Conservation (phyloP, 2,113 vertebrate genomes). For the Cinclus mexicanus region DNA sequence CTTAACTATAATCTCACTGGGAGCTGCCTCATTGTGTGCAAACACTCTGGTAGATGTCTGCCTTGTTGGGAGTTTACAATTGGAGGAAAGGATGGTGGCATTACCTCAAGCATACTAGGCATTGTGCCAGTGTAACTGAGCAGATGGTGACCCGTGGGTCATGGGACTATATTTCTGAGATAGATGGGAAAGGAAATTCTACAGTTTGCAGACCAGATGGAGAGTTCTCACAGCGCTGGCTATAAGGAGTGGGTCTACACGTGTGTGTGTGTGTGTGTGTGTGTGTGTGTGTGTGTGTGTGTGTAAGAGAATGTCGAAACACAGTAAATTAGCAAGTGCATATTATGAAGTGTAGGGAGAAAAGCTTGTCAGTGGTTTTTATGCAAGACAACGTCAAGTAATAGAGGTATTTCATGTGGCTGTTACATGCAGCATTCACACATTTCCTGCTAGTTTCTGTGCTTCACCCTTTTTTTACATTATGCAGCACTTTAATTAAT, state of each 20-base stretch:
- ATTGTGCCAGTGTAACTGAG: slow-evolving; percentile 79
- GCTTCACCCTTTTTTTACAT: not conserved
- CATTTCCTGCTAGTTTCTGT: not conserved
- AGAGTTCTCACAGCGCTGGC: slow-evolving; percentile 70
- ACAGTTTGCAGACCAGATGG: slow-evolving; percentile 74
- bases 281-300: not conserved
- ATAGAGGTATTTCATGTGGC: not conserved
- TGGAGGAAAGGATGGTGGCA: slow-evolving; percentile 76
- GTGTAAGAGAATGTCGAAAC: slow-evolving; percentile 40
- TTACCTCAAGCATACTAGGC: slow-evolving; percentile 75
- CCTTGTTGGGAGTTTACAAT: slow-evolving; percentile 71
- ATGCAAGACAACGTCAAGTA: not conserved
- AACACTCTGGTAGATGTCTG: slow-evolving; percentile 72
- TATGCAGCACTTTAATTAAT: not conserved
- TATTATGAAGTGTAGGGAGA: not conserved
- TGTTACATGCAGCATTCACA: not conserved
- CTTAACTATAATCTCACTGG: slow-evolving; percentile 73
- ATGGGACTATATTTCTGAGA: slow-evolving; percentile 78
- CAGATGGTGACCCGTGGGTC: slow-evolving; percentile 82
- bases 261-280: not conserved
- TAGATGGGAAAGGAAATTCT: slow-evolving; percentile 76
- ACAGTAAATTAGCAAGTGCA: not conserved
- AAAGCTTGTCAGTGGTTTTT: not conserved
- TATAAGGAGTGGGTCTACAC: slow-evolving; percentile 24
- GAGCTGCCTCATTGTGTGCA: slow-evolving; percentile 74